Evolutionary conservation across 2,888 invertebrate genomes (phyloP).

Genomic region (Myopa tessellatipennis): DNA sequence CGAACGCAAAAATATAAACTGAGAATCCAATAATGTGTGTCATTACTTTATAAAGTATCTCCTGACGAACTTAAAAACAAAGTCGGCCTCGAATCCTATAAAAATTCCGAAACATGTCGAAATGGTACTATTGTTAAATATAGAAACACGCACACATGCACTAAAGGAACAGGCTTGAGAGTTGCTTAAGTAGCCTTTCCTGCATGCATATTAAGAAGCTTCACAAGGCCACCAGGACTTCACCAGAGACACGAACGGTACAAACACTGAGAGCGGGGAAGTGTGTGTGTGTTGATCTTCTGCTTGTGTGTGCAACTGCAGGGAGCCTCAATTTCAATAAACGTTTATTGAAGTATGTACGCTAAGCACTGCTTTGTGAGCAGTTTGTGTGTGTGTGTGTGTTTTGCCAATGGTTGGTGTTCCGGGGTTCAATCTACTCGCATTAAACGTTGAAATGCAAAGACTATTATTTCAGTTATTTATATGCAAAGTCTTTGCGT

Average conservation of each 20-base stretch:
- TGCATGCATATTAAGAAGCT: constrained; percentile 9
- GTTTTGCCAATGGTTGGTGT: background rate
- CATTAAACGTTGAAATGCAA: background rate
- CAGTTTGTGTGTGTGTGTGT: background rate
- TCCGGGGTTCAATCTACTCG: background rate
- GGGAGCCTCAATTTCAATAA: constrained; percentile 17
- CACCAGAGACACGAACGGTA: background rate
- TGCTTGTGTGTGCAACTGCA: background rate
- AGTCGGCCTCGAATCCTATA: background rate
- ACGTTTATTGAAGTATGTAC: background rate
- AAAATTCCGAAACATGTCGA: background rate
- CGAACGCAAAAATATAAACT: background rate
- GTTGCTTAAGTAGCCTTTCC: background rate
- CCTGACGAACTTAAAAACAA: background rate
- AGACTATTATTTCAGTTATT: background rate
- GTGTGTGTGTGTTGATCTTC: background rate
- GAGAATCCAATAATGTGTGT: constrained; percentile 30
- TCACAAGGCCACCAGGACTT: background rate
- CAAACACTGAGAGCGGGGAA: background rate
- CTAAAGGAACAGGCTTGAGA: background rate
- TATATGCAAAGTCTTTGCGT: no score
- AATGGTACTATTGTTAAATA: constrained; percentile 16
- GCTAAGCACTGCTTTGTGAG: background rate
- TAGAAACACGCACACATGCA: background rate
- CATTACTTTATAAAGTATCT: constrained; percentile 12